Conservation (phyloP, 2,888 invertebrate species). For the Dichetophora obliterata region DNA sequence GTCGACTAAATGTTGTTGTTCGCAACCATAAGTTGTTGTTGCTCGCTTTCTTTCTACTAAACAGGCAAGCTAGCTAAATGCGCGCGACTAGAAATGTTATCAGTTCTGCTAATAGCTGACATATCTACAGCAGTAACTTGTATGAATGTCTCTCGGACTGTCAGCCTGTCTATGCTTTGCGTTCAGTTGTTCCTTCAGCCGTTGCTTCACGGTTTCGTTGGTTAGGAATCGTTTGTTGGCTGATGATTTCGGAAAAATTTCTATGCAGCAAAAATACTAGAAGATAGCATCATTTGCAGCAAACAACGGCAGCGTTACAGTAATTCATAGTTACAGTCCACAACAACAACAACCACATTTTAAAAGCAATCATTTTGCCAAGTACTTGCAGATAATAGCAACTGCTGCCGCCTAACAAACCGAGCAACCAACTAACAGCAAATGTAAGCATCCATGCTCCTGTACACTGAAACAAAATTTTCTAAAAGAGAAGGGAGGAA, state of each 20-base stretch:
- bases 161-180: background rate
- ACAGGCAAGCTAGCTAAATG: background rate
- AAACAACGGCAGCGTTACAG: constrained; percentile 5
- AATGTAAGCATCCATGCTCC: no score
- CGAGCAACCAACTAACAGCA: no score
- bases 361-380: constrained; percentile 32
- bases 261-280: background rate
- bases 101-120: background rate
- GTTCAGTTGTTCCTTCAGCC: no score
- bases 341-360: constrained; percentile 8
- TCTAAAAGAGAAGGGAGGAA: no score
- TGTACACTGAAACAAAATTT: no score
- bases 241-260: background rate
- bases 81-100: background rate
- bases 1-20: no score
- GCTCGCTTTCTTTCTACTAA: no score
- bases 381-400: constrained; percentile 30
- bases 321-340: constrained; percentile 26
- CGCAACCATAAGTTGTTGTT: no score
- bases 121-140: background rate
- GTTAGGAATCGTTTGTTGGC: no score
- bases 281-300: background rate
- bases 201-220: no score
- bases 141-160: background rate
- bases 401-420: constrained; percentile 2